Base-by-base conservation (phyloP, 2,113 vertebrate species). In the Channa argus region DNA sequence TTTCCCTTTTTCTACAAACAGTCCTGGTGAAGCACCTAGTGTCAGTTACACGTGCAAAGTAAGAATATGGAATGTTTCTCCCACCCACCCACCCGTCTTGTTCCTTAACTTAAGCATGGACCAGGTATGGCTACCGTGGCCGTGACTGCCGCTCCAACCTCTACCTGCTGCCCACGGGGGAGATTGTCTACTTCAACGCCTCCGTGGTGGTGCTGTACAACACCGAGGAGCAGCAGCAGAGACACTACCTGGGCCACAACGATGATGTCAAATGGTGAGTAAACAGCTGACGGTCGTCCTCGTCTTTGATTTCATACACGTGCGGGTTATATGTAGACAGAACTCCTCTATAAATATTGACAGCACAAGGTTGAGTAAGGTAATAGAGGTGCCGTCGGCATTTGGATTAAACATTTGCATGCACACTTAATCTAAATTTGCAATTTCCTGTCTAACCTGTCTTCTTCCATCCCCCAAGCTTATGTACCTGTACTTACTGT, bases 231-330 rank as follows among this genome's bases (percentile, higher is more conserved):
- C 95, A 96, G 90, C 95, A 95, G 72, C 97, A 98, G 86, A 91
- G 97, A 8, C 96, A 98, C 82, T 98, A 98, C 89, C 88, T 97
- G 83, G 97, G 97, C 12, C 97, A 98, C 93, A 96, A 95, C 0
- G 96, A 97, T 3, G 97, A 98, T 37, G 96, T 98, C 84, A 98
- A 97, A 84, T 97, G 97, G 97, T 98, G 82, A 95, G 75, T 38
- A 15, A 12, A 37, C 14, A 4, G 41, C 34, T 6, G n/a, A 9
- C 14, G 9, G 9, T 41, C 4, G 8, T 37, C 47, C 46, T 10
- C 41, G 1, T 45, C 13, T 45, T 12, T 71, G 7, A 52, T 52
- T 52, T 9, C 10, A 52, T 33, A 33, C 24, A 24, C 24, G 24
- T 24, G 24, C 24, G 24, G 24, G 24, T 24, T 24, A 24, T 24